These are phyloP conservation scores for Pollachius pollachius DNA, from an alignment of 2,113 vertebrate genomes.

Conservation along the genomic window DNA sequence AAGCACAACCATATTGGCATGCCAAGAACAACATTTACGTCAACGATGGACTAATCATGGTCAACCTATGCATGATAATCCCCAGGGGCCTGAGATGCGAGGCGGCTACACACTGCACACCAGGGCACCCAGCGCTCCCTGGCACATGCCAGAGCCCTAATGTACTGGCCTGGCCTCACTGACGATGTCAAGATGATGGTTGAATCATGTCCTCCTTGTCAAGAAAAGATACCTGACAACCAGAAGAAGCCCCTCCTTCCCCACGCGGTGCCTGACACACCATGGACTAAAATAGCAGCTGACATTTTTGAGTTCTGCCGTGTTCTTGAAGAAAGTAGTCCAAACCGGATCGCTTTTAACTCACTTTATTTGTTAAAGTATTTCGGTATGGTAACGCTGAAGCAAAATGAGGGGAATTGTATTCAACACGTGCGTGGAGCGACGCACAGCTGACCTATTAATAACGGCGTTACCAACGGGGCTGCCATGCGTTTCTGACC, in stretches of 20 bases:
- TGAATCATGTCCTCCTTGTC: constrained; percentile 6
- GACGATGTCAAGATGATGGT: constrained; percentile 13
- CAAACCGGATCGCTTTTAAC: too few relatives aligned
- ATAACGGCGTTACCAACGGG: too few relatives aligned
- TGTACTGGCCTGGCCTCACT: constrained; percentile 5
- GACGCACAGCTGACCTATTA: too few relatives aligned
- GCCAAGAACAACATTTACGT: not conserved
- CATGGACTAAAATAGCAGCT: constrained; percentile 5
- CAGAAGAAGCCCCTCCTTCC: constrained; percentile 10
- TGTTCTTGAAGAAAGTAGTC: too few relatives aligned
- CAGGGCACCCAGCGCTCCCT: constrained; percentile 7
- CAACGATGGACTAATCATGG: not conserved
- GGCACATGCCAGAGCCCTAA: constrained; percentile 1
- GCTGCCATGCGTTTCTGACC: too few relatives aligned
- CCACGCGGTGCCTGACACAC: constrained; percentile 2
- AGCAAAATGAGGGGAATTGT: too few relatives aligned
- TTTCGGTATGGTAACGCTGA: too few relatives aligned
- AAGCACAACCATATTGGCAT: constrained; percentile 4
- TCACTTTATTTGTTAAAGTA: too few relatives aligned
- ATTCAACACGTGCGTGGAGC: too few relatives aligned
- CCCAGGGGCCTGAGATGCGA: not conserved
- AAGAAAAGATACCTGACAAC: constrained; percentile 12
- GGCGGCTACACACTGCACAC: constrained; percentile 13
- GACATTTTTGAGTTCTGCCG: constrained; percentile 16
- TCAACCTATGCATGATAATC: not conserved